Evolutionary conservation across 2,888 invertebrate genomes (phyloP), one percentile per base, ranked within the genome.

Genomic region (Tachina grossa): DNA sequence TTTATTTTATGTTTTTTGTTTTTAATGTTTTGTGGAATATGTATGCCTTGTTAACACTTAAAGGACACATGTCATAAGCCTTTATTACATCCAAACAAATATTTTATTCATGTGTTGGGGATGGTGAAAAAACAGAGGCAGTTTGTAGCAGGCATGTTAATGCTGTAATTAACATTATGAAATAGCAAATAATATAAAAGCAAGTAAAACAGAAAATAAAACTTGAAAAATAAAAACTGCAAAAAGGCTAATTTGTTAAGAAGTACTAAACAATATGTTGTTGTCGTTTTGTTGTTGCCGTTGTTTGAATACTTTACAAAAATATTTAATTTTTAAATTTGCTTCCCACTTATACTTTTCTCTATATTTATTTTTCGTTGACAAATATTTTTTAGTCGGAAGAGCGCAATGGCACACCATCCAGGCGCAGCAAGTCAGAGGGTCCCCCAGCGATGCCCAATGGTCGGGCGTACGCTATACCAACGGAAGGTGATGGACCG

Each of bases 371-470:
- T 55, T 66, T 16, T 3, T 22, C 39, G 5, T 93, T 31, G 31
- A 6, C 31, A 93, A 71, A 69, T 19, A 22, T 19, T 19, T 22
- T 59, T 57, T 94, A 96, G 96, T 96, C 96, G 89, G 95, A 95
- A 92, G 96, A 96, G 91, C 94, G 96, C 89, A 95, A 93, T 89
- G 95, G 93, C 88, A 94, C 95, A 89, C 95, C 95, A 89, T 95
- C 95, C 87, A 93, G 96, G 87, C 95, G 96, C 92, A 96, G 96
- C 94, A 96, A 96, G 94, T 96, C 96, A 69, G 96, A 96, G 92
- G 96, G 96, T 80, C 96, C 96, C 81, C 95, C 93, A 90, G 91
- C 92, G 89, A 90, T 92, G 88, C 90, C 92, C 88, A 93, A 93
- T 90, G 93, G 92, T 87, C 90, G 91, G 86, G 90, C 91, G 85